Evolutionary conservation across 2,113 vertebrate genomes (phyloP).

Genomic region (Actenoides lindsayi): DNA sequence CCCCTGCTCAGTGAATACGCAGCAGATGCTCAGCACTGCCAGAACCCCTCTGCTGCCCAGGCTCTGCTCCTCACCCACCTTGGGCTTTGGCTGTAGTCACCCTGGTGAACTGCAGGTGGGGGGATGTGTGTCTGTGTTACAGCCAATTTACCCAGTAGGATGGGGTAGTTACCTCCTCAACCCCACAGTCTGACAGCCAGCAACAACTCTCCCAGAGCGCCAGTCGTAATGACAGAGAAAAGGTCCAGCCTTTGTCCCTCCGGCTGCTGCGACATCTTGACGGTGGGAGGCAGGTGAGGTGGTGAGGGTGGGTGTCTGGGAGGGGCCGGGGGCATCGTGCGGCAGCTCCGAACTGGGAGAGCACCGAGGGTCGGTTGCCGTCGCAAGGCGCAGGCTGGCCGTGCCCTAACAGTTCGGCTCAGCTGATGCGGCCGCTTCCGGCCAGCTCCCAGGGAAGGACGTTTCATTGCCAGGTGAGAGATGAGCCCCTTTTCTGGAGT

Average conservation of each 20-base stretch:
- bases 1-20: not conserved
- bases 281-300: fast-evolving
- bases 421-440: fast-evolving
- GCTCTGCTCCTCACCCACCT: not conserved
- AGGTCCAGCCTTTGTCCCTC: not conserved
- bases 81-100: not conserved
- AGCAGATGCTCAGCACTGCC: not conserved
- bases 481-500: not conserved
- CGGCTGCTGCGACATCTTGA: not conserved
- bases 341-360: not conserved
- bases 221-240: not conserved
- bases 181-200: not conserved
- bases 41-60: not conserved
- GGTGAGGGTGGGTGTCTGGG: not conserved
- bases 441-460: not conserved
- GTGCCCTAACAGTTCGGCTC: not conserved
- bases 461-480: not conserved
- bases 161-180: not conserved
- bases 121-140: not conserved
- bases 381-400: fast-evolving
- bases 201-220: not conserved
- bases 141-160: not conserved
- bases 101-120: not conserved
- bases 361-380: not conserved
- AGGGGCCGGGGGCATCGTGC: too few relatives aligned